Evolutionary conservation across 2,113 vertebrate genomes (phyloP), one percentile per base, ranked within the genome.

Genomic region (Papio anubis): DNA sequence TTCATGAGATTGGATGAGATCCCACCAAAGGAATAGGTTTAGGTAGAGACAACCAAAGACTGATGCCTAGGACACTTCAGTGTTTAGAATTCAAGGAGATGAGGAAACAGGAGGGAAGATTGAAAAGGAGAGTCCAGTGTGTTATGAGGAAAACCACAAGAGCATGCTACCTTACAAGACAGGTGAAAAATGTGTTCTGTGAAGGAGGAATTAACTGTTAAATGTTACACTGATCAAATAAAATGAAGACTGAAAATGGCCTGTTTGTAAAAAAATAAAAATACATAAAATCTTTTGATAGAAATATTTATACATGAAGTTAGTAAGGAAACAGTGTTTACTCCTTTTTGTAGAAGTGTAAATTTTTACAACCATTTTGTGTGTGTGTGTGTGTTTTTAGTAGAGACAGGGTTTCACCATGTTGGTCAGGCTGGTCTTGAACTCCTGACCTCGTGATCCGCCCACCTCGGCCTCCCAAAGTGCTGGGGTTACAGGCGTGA

Each of bases 61-160:
- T 66, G n/a, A 76, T 68, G 3, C 9, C 38, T 50, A 68, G 70
- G 32, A 40, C 59, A 57, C 32, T 20, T 88, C 30, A 30, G 4
- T 81, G 52, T 89, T 92, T 88, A 80, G 45, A 90, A 90, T 86
- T 92, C 35, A 94, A 55, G 40, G 40, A 50, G 35, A 84, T 14
- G 61, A 6, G 61, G 52, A 82, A 23, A 66, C 30, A 64, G 75
- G 52, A 86, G 30, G n/a, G 13, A 87, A 87, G 50, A 27, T 64
- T 16, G 64, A 35, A 91, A 91, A 57, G 40, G 3, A 27, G 52
- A 72, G 61, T 35, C 35, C 32, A 50, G 3, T 86, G 57, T 68
- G 68, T 43, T 70, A 38, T 3, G 9, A 84, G 59, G 83, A 68
- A 84, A 94, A 55, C 25, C 30, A 64, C 8, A 12, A 76, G 55